Evolutionary conservation across 2,113 vertebrate species (phyloP), one percentile per base, ranked within the genome.

Genomic region (Cepphus grylle): DNA sequence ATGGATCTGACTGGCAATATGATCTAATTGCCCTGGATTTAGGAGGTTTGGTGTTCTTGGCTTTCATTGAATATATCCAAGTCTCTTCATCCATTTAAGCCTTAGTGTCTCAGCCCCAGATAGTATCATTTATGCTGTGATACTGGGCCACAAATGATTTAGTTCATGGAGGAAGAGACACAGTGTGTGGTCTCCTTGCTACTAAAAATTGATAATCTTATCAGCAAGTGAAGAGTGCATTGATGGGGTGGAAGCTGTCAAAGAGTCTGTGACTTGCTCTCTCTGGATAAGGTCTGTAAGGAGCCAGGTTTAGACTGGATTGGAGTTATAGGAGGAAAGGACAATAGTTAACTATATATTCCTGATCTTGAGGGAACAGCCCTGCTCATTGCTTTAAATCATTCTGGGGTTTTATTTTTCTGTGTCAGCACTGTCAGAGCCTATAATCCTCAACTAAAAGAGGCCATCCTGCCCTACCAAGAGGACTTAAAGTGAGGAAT

Each of bases 401-500:
- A 83, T 80, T 95, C 94, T 38, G 55, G 80, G 84, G 40, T 30
- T 94, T 94, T 91, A 87, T 96, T 96, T 97, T 97, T 97, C 92
- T 96, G 93, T 97, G 97, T 97, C 96, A 94, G 96, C 96, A 95
- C 95, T 97, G 97, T 96, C 97, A 97, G 95, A 89, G 83, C 56
- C 32, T 22, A 67, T 97, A 45, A 97, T 56, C 59, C 90, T 97
- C 97, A 97, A 85, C 63, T n/a, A 19, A 96, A 95, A 76, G 96
- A 97, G 96, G 96, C 96, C 97, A 95, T 63, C 78, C 91, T 88
- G 73, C 63, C 90, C 63, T 49, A 81, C 32, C 83, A 29, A 89
- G 95, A 53, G 88, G 92, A 43, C 76, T 96, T 18, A 0, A 23
- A 90, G 93, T 85, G 96, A 97, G 97, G 96, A 96, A 96, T 97